These are phyloP conservation scores for Hanleya hanleyi DNA, from an alignment of 2,888 invertebrate genomes.

Conservation along the genomic window DNA sequence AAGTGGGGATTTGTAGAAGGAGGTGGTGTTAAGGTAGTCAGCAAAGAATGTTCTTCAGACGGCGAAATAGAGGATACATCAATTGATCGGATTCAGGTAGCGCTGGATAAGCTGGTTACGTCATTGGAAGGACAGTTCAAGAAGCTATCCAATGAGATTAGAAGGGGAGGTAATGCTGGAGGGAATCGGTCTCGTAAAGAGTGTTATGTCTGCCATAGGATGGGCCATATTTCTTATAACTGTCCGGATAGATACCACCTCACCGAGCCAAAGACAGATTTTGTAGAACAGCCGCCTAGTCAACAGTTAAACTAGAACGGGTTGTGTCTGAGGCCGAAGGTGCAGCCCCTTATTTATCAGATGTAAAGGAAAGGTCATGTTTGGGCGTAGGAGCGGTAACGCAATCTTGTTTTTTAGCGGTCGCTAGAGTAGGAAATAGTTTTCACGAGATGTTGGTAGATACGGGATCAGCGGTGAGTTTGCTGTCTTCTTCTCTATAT, in stretches of 20 bases:
- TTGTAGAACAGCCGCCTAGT: neutral
- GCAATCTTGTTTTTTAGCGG: neutral
- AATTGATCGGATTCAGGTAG: no score
- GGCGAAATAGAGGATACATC: no score
- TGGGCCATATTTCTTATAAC: neutral
- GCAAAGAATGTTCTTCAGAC: no score
- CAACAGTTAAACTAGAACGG: neutral
- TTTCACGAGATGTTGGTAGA: neutral
- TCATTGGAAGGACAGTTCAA: no score
- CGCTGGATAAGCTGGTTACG: no score
- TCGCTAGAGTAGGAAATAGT: neutral
- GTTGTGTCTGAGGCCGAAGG: constrained; percentile 1
- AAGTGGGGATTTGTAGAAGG: no score
- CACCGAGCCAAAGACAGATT: no score
- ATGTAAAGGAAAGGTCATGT: neutral
- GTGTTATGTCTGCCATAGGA: neutral
- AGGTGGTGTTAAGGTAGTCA: no score
- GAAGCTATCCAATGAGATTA: no score
- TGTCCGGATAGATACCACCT: no score
- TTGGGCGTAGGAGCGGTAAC: neutral
- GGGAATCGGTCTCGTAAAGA: no score
- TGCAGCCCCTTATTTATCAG: neutral
- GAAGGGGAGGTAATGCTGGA: no score
- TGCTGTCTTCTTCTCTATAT: neutral
- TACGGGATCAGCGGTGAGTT: neutral